Base-by-base conservation (phyloP, 2,113 vertebrate species). In the Gobiocypris rarus region DNA sequence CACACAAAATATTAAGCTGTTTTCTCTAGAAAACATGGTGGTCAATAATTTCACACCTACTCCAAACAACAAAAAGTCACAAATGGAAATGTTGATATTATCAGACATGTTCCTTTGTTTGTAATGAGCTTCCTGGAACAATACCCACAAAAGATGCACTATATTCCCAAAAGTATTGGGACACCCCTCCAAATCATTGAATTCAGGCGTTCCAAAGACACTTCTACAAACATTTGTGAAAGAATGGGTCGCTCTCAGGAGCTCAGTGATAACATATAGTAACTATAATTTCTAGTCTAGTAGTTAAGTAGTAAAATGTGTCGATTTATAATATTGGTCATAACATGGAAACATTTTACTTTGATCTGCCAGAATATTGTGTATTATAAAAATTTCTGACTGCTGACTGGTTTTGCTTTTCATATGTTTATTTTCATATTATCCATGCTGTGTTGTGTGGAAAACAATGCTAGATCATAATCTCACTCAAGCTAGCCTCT, bases 31-130 rank as follows among this genome's bases (percentile, higher is more conserved):
- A 76, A 19, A 22, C 31, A 56, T 2, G 54, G 10, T 41, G 17
- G 48, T 75, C 48, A 54, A 75, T 75, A 9, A 76, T 76, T 58
- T 58, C 19, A 76, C 10, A 31, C 48, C 17, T 75, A 31, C 24
- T 75, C 6, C 73, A 31, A 17, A 54, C 24, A 34, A 75, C 48
- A 75, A 22, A 70, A 75, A 28, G 15, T n/a, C 17, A 41, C 48
- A 77, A n/a, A 71, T 14, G 4, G 2, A 34, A 22, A 19, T n/a
- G n/a, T 70, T 70, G 1, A 34, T 38, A 43, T 43, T n/a, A n/a
- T 19, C 31, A 45, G 10, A 11, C 11, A 71, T 71, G 22, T 45
- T 71, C 38, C 22, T 41, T 4, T n/a, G 22, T 13, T 14, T 71
- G 9, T 71, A 71, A 43, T 71, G 69, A 71, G 69, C 22, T 71